phyloP scores from a whole-genome alignment of 2,797 vertebrate genomes.

The Spinus olivaceus region DNA sequence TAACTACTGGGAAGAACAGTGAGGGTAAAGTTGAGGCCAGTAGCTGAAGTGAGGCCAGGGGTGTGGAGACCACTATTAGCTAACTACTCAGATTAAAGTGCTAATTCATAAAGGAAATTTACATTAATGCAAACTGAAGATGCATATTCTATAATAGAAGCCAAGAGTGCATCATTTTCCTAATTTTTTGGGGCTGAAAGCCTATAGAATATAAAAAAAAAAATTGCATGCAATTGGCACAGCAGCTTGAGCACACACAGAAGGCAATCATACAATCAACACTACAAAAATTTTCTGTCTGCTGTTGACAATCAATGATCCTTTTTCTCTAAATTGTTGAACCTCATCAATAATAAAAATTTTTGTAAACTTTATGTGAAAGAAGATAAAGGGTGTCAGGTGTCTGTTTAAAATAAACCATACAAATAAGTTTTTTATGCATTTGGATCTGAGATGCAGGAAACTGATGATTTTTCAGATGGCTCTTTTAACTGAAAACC shows the following conservation, averaged over 20 bases:
- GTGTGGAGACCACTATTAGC: not conserved
- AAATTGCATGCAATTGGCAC: not conserved
- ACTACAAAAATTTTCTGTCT: not conserved
- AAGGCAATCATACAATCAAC: not conserved
- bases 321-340: not conserved
- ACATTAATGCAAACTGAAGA: not conserved
- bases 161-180: not conserved
- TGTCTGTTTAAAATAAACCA: not conserved
- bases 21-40: not conserved
- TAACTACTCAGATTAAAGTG: not conserved
- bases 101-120: not conserved
- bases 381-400: not conserved
- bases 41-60: not conserved
- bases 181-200: not conserved
- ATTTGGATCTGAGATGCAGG: not conserved
- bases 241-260: not conserved
- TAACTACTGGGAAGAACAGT: not conserved
- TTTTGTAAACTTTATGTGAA: not conserved
- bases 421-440: not conserved
- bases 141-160: not conserved
- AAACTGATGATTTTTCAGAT: not conserved
- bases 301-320: not conserved
- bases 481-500: not conserved
- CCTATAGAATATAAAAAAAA: not conserved
- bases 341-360: not conserved